These are phyloP conservation scores for Myocastor coypus DNA, from an alignment of 2,113 vertebrate species.

Conservation along the genomic window DNA sequence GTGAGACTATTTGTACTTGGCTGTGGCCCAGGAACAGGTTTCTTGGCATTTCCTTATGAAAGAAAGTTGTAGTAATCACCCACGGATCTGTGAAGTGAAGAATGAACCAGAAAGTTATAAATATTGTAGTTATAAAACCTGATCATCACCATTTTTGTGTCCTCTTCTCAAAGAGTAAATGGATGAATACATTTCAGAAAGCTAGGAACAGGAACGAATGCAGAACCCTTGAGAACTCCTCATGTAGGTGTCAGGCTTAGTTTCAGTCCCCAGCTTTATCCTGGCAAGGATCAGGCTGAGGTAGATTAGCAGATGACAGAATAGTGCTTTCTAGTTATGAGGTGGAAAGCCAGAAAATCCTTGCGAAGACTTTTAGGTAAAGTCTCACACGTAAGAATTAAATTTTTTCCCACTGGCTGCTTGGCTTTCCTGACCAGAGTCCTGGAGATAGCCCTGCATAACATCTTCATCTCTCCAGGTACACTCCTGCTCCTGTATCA, in stretches of 20 bases:
- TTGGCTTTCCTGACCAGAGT: not conserved
- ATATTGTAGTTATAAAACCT: constrained; percentile 49
- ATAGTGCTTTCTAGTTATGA: not conserved
- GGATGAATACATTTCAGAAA: constrained; percentile 23
- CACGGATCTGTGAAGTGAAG: constrained; percentile 41
- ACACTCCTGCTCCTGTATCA: not conserved
- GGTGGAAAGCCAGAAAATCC: not conserved
- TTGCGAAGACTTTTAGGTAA: not conserved
- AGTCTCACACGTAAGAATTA: not conserved
- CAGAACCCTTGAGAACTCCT: constrained; percentile 6
- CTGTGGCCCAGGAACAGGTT: constrained; percentile 11
- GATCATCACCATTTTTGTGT: constrained; percentile 52
- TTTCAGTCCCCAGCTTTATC: not conserved
- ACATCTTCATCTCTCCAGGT: not conserved
- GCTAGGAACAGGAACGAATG: constrained; percentile 28
- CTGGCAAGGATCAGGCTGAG: not conserved
- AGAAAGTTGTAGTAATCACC: constrained; percentile 66
- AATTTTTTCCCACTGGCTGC: not conserved
- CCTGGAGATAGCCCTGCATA: not conserved
- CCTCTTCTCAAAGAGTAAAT: constrained; percentile 27
- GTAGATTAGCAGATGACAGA: not conserved
- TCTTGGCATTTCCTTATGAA: constrained; percentile 47
- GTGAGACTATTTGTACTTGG: not conserved
- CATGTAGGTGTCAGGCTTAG: not conserved
- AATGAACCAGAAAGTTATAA: constrained; percentile 74